Base-by-base conservation (phyloP, 2,797 vertebrate genomes). In the Gadopsis marmoratus region DNA sequence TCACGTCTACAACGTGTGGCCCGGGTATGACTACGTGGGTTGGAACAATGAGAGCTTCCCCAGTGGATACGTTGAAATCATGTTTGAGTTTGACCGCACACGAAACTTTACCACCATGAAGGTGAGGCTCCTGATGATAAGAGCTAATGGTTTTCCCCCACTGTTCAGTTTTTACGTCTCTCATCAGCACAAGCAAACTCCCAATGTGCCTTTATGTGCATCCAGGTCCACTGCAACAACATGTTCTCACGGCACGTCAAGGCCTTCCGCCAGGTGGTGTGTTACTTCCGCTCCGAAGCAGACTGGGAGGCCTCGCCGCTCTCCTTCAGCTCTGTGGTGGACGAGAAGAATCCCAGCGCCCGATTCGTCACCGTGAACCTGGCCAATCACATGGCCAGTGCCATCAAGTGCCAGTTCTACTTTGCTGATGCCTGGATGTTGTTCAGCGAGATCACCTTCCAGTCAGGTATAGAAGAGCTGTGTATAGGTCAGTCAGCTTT, bases 381-480 rank as follows among this genome's bases (percentile, higher is more conserved):
- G 33, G 94, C 96, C 62, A 97, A 99, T 91, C 97, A 96, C 86
- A 99, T 99, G 98, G 98, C 98, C 79, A 97, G 95, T 0, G 96
- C 97, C 86, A 98, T 99, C 87, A 99, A 97, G 89, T 99, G 98
- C 92, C 98, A 98, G 77, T 99, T 97, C 89, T 97, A 97, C 91
- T 99, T 99, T 0, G 96, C 97, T 0, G 98, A 99, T 8, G 89
- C 94, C 53, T 99, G 98, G 98, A 97, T 99, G 97, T 94, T 99
- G 96, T 99, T 99, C 95, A 99, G 98, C 3, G 98, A 99, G 92
- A 97, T 99, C 93, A 98, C 98, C 80, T 99, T 99, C 90, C 97
- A 99, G 91, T 99, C 98, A 90, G 98, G 98, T 99, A 87, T 1
- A 87, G 12, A 21, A 48, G 6, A 50, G 1, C 35, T 37, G 9